Conservation (phyloP, 1,140 invertebrate species). For the Caerostris extrusa region DNA sequence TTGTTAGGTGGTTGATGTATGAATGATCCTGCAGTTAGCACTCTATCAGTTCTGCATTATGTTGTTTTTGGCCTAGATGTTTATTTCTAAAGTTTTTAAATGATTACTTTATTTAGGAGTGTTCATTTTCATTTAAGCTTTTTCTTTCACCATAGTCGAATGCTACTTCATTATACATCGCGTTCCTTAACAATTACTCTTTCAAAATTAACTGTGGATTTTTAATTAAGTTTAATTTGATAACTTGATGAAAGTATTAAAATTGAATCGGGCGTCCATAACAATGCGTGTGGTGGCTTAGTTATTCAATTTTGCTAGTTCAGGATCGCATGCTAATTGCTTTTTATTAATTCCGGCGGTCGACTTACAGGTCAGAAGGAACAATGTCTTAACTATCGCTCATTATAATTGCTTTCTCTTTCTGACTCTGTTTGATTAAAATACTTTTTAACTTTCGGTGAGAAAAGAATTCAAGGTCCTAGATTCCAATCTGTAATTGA, state of each 20-base stretch:
- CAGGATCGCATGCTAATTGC: background rate
- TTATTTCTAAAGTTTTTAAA: background rate
- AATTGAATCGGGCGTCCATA: background rate
- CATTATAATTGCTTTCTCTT: background rate
- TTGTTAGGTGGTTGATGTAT: background rate
- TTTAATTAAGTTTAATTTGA: background rate
- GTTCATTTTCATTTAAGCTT: background rate
- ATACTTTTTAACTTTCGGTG: too few species aligned
- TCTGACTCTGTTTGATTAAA: background rate
- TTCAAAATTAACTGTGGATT: background rate
- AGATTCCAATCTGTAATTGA: too few species aligned
- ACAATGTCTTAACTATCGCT: background rate
- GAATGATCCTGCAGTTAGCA: background rate
- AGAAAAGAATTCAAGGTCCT: too few species aligned
- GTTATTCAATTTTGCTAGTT: background rate
- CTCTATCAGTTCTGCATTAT: background rate
- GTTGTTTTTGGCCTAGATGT: background rate
- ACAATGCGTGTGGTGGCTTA: background rate
- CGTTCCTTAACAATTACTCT: background rate
- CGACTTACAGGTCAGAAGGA: background rate
- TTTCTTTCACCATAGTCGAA: background rate
- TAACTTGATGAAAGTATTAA: background rate
- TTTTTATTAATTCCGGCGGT: background rate
- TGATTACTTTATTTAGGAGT: constrained; percentile 1
- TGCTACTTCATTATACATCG: background rate